Base-by-base conservation (phyloP, 2,888 invertebrate genomes). In the Urechis unicinctus region DNA sequence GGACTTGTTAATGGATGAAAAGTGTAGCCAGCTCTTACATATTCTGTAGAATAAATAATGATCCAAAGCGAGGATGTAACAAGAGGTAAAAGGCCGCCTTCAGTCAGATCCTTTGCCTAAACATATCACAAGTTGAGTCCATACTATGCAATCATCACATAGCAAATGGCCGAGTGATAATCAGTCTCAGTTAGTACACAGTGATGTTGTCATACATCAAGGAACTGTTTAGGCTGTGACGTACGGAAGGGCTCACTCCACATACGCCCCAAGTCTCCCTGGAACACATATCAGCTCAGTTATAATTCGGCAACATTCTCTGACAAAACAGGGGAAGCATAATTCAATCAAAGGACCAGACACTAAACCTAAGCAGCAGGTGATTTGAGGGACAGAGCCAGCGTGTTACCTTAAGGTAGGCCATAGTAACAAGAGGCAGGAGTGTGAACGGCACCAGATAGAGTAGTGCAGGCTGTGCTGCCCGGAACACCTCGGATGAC, bases 371-470 rank as follows among this genome's bases (percentile, higher is more conserved):
- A n/a, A n/a, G 43, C n/a, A n/a, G 9, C 13, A 13, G 41, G n/a
- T n/a, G 45, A 9, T 45, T 6, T 45, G 6, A 26, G 1, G 26
- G 30, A 25, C 6, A 50, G 4, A 28, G 36, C 22, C 17, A 42
- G n/a, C n/a, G n/a, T 46, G 51, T 13, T 42, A 93, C 94, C 86
- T 94, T 95, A 67, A 96, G 84, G 81, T 96, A 96, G 65, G 96
- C 96, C 95, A 96, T 96, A 66, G 94, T 91, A 70, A 96, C 85
- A 65, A 96, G 84, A 66, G 96, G 96, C 80, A 96, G 84, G 77
- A 96, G 84, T 74, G 95, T 96, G 81, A 96, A 96, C 74, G 96
- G 96, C 78, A 96, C 96, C 74, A 96, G 85, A 83, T 96, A 96
- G 58, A 96, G 85, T 70, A 96, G 85, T 67, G 96, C 96, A 61